These are phyloP conservation scores for Spodoptera littoralis DNA, from an alignment of 2,888 invertebrate genomes.

Conservation along the genomic window DNA sequence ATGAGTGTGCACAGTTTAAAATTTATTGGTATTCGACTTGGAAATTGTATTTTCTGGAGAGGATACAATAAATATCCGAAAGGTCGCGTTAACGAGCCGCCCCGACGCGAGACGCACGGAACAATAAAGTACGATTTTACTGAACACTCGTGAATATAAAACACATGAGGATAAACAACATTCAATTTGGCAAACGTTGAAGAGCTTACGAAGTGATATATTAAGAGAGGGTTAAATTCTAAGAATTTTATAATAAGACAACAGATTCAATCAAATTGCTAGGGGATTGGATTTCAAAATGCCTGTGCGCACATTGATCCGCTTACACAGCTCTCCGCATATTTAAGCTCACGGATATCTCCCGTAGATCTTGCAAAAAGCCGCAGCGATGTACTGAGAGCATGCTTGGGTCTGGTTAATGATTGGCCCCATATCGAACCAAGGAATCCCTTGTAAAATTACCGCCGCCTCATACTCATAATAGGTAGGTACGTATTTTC, in stretches of 20 bases:
- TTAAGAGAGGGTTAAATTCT: constrained; percentile 51
- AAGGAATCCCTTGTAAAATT: constrained; percentile 85
- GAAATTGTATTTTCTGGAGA: constrained; percentile 87
- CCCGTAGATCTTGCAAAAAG: constrained; percentile 79
- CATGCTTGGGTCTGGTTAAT: constrained; percentile 74
- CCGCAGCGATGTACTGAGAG: constrained; percentile 72
- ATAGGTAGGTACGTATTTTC: constrained; percentile 84
- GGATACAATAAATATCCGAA: constrained; percentile 87
- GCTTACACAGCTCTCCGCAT: constrained; percentile 72
- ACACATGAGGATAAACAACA: constrained; percentile 68
- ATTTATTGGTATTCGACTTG: constrained; percentile 82
- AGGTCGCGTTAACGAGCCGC: constrained; percentile 87
- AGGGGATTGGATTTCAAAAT: constrained; percentile 69
- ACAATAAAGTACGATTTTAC: constrained; percentile 85
- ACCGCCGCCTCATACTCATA: constrained; percentile 83
- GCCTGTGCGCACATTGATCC: constrained; percentile 74
- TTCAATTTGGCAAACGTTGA: constrained; percentile 71
- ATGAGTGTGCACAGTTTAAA: constrained; percentile 72
- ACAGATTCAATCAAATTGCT: constrained; percentile 55
- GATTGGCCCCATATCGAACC: constrained; percentile 85
- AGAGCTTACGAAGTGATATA: constrained; percentile 58
- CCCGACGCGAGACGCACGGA: constrained; percentile 79
- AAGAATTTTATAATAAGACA: constrained; percentile 61
- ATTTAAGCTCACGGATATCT: constrained; percentile 79
- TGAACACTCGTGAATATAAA: constrained; percentile 76